These are phyloP conservation scores for Dendrolimus punctatus DNA, from an alignment of 1,140 invertebrate genomes.

Conservation along the genomic window DNA sequence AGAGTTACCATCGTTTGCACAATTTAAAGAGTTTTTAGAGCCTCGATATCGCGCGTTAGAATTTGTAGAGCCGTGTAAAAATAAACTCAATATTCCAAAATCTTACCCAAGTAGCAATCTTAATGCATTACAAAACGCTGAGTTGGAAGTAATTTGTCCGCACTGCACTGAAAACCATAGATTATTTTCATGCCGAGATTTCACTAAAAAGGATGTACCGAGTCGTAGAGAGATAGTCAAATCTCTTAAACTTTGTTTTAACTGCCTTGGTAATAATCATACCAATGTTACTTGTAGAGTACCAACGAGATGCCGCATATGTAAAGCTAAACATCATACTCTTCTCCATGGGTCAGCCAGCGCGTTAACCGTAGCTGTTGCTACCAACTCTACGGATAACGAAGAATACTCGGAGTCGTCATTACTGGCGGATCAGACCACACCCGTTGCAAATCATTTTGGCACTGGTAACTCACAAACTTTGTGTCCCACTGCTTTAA, in stretches of 20 bases:
- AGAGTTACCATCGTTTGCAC: constrained; percentile 7
- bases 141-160: constrained; percentile 5
- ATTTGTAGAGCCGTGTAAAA: too few relatives aligned
- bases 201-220: constrained; percentile 6
- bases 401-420: constrained; percentile 3
- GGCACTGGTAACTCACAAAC: constrained; percentile 4
- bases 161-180: constrained; percentile 10
- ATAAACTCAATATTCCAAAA: constrained; percentile 2
- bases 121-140: constrained; percentile 6
- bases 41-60: constrained; percentile 8
- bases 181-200: constrained; percentile 5
- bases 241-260: constrained; percentile 5
- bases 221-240: constrained; percentile 3
- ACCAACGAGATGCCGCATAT: constrained; percentile 6
- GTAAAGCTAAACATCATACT: constrained; percentile 10
- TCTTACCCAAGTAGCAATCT: neutral
- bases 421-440: constrained; percentile 7
- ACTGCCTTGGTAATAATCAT: constrained; percentile 3
- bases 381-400: constrained; percentile 2
- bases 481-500: constrained; percentile 6
- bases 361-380: constrained; percentile 3
- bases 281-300: constrained; percentile 6
- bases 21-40: constrained; percentile 14
- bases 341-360: constrained; percentile 9
- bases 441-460: constrained; percentile 9